Evolutionary conservation across 1,140 invertebrate genomes (phyloP), one percentile per base, ranked within the genome.

Genomic region (Aphidius ervi): DNA sequence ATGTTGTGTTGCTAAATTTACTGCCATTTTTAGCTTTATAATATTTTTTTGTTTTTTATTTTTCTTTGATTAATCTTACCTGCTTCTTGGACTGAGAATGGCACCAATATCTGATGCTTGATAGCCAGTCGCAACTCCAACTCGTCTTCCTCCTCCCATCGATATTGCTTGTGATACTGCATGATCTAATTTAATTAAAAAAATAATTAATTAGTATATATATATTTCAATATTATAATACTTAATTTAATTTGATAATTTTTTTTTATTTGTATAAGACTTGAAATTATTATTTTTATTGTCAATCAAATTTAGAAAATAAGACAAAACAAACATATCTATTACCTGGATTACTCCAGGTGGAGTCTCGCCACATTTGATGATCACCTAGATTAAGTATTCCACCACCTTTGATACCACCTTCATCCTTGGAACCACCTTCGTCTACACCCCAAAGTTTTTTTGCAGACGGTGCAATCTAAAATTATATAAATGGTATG

Each of bases 371-470:
- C 90, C 90, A 92, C 82, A 90, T 89, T 76, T 91, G 88, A 73
- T 89, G 86, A 75, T 90, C 88, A 72, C 88, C 90, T 72, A 93
- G 79, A 76, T 89, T 88, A 78, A 92, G 83, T 72, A 92, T 85
- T 82, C 84, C 85, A 75, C 78, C 77, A 48, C 77, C 77, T 74
- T 79, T 79, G 66, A 79, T 77, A 70, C 78, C 77, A 64, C 77
- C 78, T 74, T 85, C 76, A 74, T 86, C 82, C 71, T 86, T 87
- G 74, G 87, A 87, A 76, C 86, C 85, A 62, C 82, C 82, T 68
- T 88, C 88, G 75, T 92, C 91, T 57, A 91, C 86, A 67, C 90
- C 90, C 90, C 90, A 92, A 76, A 93, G 81, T 76, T 90, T 93
- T 84, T 91, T 93, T 80, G 88, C 87, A 81, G 87, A 87, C 67